Conservation (phyloP, 2,113 vertebrate genomes). For the Plecotus auritus region DNA sequence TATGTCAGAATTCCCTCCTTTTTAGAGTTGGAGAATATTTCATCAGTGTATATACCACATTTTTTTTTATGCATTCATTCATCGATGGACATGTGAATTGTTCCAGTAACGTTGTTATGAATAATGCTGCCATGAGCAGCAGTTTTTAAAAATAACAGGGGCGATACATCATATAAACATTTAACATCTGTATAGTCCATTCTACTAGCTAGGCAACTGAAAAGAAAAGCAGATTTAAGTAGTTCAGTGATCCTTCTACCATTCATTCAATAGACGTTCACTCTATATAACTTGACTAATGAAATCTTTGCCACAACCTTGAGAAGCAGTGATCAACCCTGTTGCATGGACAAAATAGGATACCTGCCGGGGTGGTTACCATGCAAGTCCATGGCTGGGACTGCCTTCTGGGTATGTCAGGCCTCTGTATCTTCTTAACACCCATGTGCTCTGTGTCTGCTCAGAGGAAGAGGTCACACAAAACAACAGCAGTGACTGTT, state of each 20-base stretch:
- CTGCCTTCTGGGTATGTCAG: neutral
- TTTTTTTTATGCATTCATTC: neutral
- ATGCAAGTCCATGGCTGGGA: neutral
- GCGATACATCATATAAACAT: neutral
- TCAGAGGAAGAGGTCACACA: neutral
- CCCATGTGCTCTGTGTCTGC: neutral
- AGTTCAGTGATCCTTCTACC: neutral
- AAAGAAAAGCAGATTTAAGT: slow-evolving; percentile 30
- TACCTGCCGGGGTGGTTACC: neutral
- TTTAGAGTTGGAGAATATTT: neutral
- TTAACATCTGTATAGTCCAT: neutral
- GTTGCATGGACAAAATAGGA: neutral
- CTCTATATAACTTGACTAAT: neutral
- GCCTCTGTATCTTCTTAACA: neutral
- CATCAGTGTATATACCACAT: too few relatives aligned
- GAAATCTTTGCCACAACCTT: neutral
- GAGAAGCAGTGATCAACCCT: neutral
- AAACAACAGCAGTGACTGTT: neutral
- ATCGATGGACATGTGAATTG: neutral
- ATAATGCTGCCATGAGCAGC: neutral
- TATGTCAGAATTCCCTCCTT: neutral
- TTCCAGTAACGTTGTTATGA: neutral
- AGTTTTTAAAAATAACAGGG: neutral
- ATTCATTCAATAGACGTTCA: neutral
- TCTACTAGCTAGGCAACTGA: neutral